phyloP scores from a whole-genome alignment of 2,797 vertebrate species.

The Hippocampus kuda region DNA sequence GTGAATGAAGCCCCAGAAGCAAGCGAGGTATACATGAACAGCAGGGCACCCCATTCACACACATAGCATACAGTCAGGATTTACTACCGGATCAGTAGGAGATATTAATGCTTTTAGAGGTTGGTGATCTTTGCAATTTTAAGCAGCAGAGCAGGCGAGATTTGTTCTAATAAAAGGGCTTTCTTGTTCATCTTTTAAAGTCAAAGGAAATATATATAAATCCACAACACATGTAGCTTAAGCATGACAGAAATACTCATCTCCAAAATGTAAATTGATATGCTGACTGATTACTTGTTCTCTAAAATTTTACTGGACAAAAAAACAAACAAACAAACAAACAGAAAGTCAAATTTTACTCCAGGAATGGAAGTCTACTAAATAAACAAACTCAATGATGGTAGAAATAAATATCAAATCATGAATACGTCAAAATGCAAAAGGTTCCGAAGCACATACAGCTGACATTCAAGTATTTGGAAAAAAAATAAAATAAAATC shows the following conservation, averaged over 20 bases:
- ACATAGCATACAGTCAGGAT: background rate
- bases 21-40: slow-evolving; percentile 5
- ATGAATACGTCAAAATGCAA: background rate
- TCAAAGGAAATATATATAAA: background rate
- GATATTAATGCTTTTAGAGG: slow-evolving; percentile 6
- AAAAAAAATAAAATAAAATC: too few species aligned
- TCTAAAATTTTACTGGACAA: background rate
- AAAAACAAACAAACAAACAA: too few species aligned
- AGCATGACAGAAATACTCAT: background rate
- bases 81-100: slow-evolving; percentile 3
- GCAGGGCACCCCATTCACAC: slow-evolving; percentile 6
- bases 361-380: background rate
- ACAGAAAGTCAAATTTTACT: too few species aligned
- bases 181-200: background rate
- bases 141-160: background rate
- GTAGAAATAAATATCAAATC: background rate
- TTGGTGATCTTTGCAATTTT: background rate
- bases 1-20: background rate
- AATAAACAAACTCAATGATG: background rate
- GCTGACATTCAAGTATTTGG: too few species aligned
- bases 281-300: background rate
- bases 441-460: slow-evolving; percentile 29
- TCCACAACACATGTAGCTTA: too few species aligned
- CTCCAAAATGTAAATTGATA: background rate
- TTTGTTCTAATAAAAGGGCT: background rate